Evolutionary conservation across 2,797 vertebrate genomes (phyloP), one percentile per base, ranked within the genome.

Genomic region (Pogoniulus pusillus): DNA sequence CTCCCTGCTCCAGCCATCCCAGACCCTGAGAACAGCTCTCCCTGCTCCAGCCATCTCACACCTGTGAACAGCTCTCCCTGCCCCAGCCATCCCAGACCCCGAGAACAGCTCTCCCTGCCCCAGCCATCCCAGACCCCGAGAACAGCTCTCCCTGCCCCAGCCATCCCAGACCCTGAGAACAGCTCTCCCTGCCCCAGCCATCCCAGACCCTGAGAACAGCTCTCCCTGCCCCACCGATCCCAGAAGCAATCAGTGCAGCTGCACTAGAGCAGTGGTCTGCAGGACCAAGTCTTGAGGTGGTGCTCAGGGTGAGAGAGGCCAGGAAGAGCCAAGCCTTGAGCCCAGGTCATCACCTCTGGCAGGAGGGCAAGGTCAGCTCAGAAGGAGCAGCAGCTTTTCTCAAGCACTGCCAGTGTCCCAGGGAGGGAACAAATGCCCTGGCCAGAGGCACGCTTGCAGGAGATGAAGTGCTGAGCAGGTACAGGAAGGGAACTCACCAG

Each of bases 401-500:
- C 35, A 34, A 91, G 82, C 71, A 10, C 16, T 4, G 15, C 39
- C 34, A 1, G 1, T 0, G 9, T 5, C 1, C 0, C 1, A 4
- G 27, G 12, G 18, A 43, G 3, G 20, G 15, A 43, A 19, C 47
- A 62, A 27, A 17, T 3, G n/a, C 55, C 41, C 10, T 2, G 6
- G 29, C 23, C 66, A 54, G 29, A 57, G 37, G 47, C 3, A 3
- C 7, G 3, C 47, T 47, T 0, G 26, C 1, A 1, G 47, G 53
- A 45, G 87, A 79, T 27, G 0, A 53, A 69, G 47, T 2, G 0
- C 41, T 22, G 0, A 3, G 11, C 10, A 14, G 65, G 63, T 14
- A 10, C 2, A 0, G 68, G n/a, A 45, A 30, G 0, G 24, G 8
- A 62, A 83, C 97, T 94, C 97, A 99, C 99, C 99, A 35, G 98